phyloP scores from a whole-genome alignment of 2,888 invertebrate species.

The Scelioninae gen. 1 region DNA sequence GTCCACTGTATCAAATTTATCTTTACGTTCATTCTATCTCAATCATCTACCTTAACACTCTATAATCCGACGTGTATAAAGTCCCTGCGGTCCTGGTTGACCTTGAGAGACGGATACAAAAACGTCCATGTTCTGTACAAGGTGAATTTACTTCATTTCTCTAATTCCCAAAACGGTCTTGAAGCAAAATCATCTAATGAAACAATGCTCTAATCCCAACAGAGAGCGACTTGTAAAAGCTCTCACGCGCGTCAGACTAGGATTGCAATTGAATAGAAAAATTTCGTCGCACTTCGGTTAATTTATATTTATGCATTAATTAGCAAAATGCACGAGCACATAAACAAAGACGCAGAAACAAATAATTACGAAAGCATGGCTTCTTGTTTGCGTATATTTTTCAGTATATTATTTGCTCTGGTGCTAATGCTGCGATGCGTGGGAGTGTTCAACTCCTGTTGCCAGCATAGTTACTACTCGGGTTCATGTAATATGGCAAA shows the following conservation, averaged over 20 bases:
- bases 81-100: slow-evolving; percentile 6
- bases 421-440: too few species aligned
- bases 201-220: slow-evolving; percentile 17
- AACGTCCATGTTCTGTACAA: background rate
- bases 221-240: slow-evolving; percentile 4
- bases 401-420: too few species aligned
- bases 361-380: background rate
- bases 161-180: slow-evolving; percentile 40
- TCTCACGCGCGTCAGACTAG: background rate
- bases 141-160: slow-evolving; percentile 23
- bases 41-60: slow-evolving; percentile 30
- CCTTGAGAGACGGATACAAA: slow-evolving; percentile 22
- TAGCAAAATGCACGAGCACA: too few species aligned
- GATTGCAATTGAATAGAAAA: background rate
- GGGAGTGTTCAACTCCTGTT: slow-evolving; percentile 38
- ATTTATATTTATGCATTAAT: too few species aligned
- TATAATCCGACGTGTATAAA: slow-evolving; percentile 17
- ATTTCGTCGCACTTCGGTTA: background rate
- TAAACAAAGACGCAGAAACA: too few species aligned
- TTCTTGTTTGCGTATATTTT: slow-evolving; percentile 11
- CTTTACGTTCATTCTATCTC: slow-evolving; percentile 6
- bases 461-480: background rate
- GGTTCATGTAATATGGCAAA: slow-evolving; percentile 35
- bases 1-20: background rate
- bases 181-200: slow-evolving; percentile 5